These are phyloP conservation scores for Drosophila varians DNA, from an alignment of 1,140 invertebrate genomes.

Conservation along the genomic window DNA sequence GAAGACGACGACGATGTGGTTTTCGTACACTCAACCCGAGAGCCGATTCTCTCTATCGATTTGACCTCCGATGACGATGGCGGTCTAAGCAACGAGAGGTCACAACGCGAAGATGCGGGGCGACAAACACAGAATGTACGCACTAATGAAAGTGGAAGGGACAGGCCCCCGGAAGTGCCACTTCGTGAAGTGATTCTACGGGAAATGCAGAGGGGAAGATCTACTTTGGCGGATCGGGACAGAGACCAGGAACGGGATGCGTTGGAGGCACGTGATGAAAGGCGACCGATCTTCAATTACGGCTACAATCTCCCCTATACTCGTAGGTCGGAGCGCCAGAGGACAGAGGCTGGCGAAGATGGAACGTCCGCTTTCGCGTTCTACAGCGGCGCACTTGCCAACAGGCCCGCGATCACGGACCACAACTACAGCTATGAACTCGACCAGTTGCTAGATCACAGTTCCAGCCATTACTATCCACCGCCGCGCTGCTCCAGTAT, in stretches of 20 bases:
- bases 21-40: constrained; percentile 79
- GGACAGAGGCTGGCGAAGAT: constrained; percentile 21
- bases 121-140: background rate
- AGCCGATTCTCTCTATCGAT: constrained; percentile 79
- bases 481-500: constrained; percentile 53
- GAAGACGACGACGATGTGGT: constrained; percentile 85
- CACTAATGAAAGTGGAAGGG: background rate
- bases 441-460: constrained; percentile 36
- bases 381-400: constrained; percentile 63
- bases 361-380: constrained; percentile 65
- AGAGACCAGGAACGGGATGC: background rate
- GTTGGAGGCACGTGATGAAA: constrained; percentile 10
- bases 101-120: constrained; percentile 1
- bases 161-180: background rate
- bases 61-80: constrained; percentile 77
- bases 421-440: constrained; percentile 70
- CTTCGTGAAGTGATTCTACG: background rate
- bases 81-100: constrained; percentile 30
- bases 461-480: constrained; percentile 20
- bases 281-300: constrained; percentile 23
- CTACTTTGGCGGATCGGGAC: background rate
- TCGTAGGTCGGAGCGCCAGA: constrained; percentile 12
- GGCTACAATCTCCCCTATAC: constrained; percentile 30
- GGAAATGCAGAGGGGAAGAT: background rate
- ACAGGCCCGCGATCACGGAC: constrained; percentile 55